Evolutionary conservation across 2,113 vertebrate genomes (phyloP).

Genomic region (Montifringilla adamsi): DNA sequence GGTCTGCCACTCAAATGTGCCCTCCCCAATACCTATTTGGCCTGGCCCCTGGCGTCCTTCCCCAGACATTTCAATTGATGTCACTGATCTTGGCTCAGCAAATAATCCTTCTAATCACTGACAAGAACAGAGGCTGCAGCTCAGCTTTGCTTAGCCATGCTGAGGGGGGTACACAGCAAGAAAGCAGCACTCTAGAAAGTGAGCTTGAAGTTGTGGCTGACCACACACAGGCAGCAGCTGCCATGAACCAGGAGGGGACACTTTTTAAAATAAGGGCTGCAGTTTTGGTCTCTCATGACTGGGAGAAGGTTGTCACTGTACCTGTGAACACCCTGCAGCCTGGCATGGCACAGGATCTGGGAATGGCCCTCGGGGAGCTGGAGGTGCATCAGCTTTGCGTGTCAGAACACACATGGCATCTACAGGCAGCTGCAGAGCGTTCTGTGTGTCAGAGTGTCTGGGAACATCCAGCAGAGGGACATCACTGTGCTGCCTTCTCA

Average conservation of each 20-base stretch:
- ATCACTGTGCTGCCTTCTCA: neutral
- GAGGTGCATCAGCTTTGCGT: neutral
- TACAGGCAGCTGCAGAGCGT: neutral
- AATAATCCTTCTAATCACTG: slow-evolving; percentile 44
- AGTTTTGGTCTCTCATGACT: neutral
- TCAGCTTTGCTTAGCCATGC: neutral
- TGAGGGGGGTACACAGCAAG: neutral
- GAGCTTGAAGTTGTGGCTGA: neutral
- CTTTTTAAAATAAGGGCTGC: neutral
- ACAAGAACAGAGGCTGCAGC: slow-evolving; percentile 12
- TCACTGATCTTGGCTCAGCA: slow-evolving; percentile 23
- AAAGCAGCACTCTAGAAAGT: neutral
- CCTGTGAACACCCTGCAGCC: neutral
- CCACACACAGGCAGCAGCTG: neutral
- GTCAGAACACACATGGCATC: neutral
- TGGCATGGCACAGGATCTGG: neutral
- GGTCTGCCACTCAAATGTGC: neutral
- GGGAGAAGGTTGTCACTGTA: neutral
- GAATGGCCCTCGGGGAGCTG: neutral
- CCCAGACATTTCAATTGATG: slow-evolving; percentile 28
- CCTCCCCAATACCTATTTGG: neutral
- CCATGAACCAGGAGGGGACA: neutral
- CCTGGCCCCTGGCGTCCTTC: neutral
- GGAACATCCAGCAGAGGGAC: neutral
- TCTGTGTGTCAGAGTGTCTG: neutral